Evolutionary conservation across 2,113 vertebrate genomes (phyloP), one percentile per base, ranked within the genome.

Genomic region (Pelmatolapia mariae): DNA sequence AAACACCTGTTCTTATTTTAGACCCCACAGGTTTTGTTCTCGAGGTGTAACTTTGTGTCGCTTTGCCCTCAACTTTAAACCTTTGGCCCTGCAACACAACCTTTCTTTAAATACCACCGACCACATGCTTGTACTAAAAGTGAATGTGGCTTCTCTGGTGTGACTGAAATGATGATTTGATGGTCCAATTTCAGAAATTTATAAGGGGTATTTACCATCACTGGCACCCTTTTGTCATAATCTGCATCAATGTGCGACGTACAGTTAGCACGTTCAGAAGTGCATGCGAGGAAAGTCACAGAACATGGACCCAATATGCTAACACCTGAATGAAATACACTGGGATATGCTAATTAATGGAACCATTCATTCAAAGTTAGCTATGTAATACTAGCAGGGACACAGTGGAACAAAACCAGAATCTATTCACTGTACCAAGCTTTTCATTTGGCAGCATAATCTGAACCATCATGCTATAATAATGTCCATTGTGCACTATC

Each of bases 161-260:
- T 81, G 86, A 88, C 82, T 57, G 43, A 92, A 87, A 80, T 22
- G 80, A 86, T 29, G 47, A 61, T 19, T 26, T 33, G 84, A 86
- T 47, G 81, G 82, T 80, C 50, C 86, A 26, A 61, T 73, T 87
- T 24, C 24, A 91, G 87, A 86, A 81, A 85, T 82, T 47, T 3
- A 26, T 31, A 16, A 52, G 8, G 45, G 81, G 76, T 38, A 4
- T 19, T 82, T 82, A 82, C 84, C 89, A 87, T 89, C 87, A 43
- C 86, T 93, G 91, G 82, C 95, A 93, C 93, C 80, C 79, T 71
- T 94, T 89, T 87, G 95, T 93, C 90, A 95, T 86, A 96, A 94
- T 96, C 92, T 94, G 91, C 94, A 84, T 87, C 29, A 18, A 86
- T 83, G 95, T 96, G 96, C 79, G 90, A 96, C 94, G 47, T 91